Percentiles rank a stretch among this genome's conserved stretches.
Evolutionary conservation across 35 echinoderm and acorn worm species (phyloP).

Genomic region (Diadema setosum): DNA sequence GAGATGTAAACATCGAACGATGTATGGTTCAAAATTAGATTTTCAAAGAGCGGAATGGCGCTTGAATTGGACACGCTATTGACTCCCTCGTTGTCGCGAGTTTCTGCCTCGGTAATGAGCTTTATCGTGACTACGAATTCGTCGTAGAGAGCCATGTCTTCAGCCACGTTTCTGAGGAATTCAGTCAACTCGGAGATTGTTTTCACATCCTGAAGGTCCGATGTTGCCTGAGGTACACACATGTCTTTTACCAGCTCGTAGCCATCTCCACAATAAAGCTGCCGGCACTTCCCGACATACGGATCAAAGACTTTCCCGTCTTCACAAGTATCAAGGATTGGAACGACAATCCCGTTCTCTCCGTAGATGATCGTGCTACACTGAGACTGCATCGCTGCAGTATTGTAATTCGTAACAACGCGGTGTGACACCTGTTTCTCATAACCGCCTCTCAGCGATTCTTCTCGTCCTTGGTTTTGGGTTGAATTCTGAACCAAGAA

Average conservation of each 20-base stretch:
- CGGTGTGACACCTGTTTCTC: not conserved
- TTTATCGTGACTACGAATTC: not conserved
- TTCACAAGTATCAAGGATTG: not conserved
- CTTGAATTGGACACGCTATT: not conserved
- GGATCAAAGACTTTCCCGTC: constrained; percentile 59
- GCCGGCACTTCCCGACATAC: constrained; percentile 30
- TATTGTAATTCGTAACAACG: constrained; percentile 68
- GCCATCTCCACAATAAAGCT: constrained; percentile 45
- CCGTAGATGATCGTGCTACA: not conserved
- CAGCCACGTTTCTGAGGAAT: not conserved
- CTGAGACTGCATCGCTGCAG: not conserved
- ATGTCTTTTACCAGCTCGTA: constrained; percentile 23
- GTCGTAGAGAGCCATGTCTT: not conserved
- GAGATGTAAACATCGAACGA: not conserved
- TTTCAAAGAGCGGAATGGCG: not conserved
- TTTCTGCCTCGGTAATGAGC: not conserved
- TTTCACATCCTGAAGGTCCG: not conserved
- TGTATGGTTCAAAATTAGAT: not conserved
- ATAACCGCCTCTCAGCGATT: not conserved
- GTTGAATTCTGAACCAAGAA: constrained; percentile 19
- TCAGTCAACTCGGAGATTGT: too few relatives aligned
- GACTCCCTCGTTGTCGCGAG: not conserved
- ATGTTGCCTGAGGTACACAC: not conserved
- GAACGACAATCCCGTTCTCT: constrained; percentile 25
- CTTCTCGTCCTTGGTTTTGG: not conserved